phyloP scores from a whole-genome alignment of 2,113 vertebrate genomes.

The Tachuris rubrigastra region DNA sequence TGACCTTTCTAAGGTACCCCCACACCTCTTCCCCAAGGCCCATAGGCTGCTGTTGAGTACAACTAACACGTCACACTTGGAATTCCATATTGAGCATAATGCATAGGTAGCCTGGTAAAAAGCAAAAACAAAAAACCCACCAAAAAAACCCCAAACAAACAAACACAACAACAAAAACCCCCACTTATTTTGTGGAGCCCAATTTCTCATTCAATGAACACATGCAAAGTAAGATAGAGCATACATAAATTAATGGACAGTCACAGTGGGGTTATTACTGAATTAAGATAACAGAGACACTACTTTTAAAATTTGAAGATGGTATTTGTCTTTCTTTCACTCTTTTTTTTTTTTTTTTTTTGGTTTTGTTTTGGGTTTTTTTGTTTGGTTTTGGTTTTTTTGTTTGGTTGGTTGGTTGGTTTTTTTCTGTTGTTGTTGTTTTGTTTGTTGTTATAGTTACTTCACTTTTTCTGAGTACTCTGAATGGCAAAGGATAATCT shows the following conservation, averaged over 20 bases:
- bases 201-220: neutral
- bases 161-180: no score
- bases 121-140: neutral
- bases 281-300: neutral
- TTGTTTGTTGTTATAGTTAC: neutral
- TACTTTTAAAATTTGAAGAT: neutral
- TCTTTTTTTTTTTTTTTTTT: neutral
- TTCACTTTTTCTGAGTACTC: neutral
- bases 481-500: neutral
- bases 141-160: no score
- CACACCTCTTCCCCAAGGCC: neutral
- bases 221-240: neutral
- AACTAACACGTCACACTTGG: neutral
- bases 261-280: no score
- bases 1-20: constrained; percentile 13
- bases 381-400: no score
- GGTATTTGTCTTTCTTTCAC: neutral
- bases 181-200: neutral
- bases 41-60: neutral
- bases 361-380: no score
- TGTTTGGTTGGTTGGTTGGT: no score
- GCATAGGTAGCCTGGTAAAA: neutral
- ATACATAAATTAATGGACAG: neutral
- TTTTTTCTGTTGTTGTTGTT: no score
- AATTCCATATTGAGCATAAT: neutral